A percentile compares a stretch with the other conserved stretches of the same genome.
Evolutionary conservation across 2,113 vertebrate species (phyloP).

Genomic region (Neopipo cinnamomea): DNA sequence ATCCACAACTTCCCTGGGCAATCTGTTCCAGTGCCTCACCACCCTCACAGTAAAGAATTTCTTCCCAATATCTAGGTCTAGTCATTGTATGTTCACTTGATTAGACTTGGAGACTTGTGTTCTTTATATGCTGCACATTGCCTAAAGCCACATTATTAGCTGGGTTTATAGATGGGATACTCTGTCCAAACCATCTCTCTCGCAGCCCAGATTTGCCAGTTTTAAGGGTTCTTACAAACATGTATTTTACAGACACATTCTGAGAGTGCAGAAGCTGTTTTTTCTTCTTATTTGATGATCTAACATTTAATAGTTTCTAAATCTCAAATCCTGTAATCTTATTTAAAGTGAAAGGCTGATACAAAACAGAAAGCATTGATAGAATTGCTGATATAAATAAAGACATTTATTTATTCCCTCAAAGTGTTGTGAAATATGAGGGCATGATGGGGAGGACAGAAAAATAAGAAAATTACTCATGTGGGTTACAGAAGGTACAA

Average conservation of each 20-base stretch:
- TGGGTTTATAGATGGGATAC: accelerated
- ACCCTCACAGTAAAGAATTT: background rate
- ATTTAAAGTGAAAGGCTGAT: background rate
- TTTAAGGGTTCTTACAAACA: background rate
- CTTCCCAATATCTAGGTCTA: background rate
- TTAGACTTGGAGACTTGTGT: background rate
- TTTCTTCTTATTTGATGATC: background rate
- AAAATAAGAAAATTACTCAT: background rate
- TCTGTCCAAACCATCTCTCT: background rate
- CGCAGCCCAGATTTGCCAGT: accelerated
- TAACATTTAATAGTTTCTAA: background rate
- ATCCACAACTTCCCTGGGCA: background rate
- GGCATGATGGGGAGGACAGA: background rate
- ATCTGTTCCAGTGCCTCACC: background rate
- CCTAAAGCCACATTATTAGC: background rate
- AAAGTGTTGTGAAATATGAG: background rate
- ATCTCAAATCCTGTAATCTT: background rate
- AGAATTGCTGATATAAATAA: background rate
- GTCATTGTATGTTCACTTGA: background rate
- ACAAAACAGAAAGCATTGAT: background rate
- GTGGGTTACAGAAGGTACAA: background rate
- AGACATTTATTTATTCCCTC: background rate
- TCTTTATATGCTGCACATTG: background rate
- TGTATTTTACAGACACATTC: background rate
- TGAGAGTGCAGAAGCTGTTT: background rate